A percentile compares a stretch with the other conserved stretches of the same genome.
Evolutionary conservation across 2,888 invertebrate species (phyloP).

Genomic region (Pterostichus madidus): DNA sequence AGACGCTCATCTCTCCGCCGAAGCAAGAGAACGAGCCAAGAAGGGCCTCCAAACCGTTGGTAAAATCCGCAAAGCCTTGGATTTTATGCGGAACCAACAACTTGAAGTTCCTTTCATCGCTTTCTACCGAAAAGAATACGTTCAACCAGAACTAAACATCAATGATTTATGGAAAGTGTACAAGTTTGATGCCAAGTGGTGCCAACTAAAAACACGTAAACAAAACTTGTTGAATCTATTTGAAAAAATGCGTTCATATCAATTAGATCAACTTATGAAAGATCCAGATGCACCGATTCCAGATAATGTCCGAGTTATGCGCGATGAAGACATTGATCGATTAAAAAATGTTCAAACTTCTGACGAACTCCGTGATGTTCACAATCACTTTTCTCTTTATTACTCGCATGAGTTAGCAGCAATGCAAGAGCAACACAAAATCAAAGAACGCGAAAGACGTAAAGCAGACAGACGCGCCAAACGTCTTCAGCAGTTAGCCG

Average conservation of each 20-base stretch:
- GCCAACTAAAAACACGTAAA: constrained; percentile 91
- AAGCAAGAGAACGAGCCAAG: constrained; percentile 79
- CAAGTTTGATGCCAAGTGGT: constrained; percentile 96
- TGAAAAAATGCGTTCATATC: constrained; percentile 95
- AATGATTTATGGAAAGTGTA: constrained; percentile 99
- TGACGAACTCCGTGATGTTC: constrained; percentile 96
- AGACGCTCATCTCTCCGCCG: constrained; percentile 80
- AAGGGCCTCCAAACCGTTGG: constrained; percentile 86
- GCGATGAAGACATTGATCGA: constrained; percentile 91
- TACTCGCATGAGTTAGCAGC: constrained; percentile 91
- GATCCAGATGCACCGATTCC: constrained; percentile 91
- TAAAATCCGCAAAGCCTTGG: constrained; percentile 96
- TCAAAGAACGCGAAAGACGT: constrained; percentile 83
- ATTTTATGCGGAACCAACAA: constrained; percentile 97
- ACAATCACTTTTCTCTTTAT: constrained; percentile 95
- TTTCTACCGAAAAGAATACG: constrained; percentile 98
- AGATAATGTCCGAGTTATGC: constrained; percentile 89
- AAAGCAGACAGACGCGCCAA: constrained; percentile 78
- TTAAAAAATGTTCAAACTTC: constrained; percentile 88
- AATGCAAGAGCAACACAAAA: constrained; percentile 88
- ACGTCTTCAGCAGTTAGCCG: constrained; percentile 79
- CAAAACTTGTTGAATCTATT: constrained; percentile 89
- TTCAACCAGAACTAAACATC: constrained; percentile 95
- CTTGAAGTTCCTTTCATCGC: constrained; percentile 99
- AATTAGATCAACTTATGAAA: constrained; percentile 89